Conservation (phyloP, 2,888 invertebrate species). For the Eurytoma adleriae region DNA sequence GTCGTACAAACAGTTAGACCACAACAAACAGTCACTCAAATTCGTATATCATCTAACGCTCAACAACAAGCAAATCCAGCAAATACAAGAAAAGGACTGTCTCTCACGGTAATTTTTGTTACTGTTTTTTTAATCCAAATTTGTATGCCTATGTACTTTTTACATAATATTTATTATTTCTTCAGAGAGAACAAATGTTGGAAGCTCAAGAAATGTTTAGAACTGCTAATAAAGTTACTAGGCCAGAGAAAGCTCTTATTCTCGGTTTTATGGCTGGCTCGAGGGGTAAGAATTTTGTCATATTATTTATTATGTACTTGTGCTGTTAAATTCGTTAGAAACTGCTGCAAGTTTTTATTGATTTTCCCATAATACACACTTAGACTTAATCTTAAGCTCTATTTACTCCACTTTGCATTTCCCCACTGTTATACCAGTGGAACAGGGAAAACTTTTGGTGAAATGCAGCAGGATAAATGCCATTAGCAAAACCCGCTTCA, state of each 20-base stretch:
- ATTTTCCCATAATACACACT: too few species aligned
- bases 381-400: too few species aligned
- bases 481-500: too few species aligned
- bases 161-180: constrained; percentile 60
- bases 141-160: neutral
- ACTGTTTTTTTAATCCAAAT: constrained; percentile 14
- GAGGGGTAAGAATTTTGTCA: constrained; percentile 80
- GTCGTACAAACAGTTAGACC: constrained; percentile 73
- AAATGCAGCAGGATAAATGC: too few species aligned
- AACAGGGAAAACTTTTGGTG: too few species aligned
- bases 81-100: constrained; percentile 81
- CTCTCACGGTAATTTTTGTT: constrained; percentile 81
- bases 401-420: too few species aligned
- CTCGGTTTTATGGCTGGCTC: constrained; percentile 99
- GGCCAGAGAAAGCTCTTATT: constrained; percentile 98
- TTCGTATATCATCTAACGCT: constrained; percentile 76
- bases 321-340: neutral
- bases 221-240: constrained; percentile 95
- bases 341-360: too few species aligned
- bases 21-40: constrained; percentile 78
- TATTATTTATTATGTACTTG: neutral
- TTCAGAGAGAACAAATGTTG: constrained; percentile 95
- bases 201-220: constrained; percentile 99
- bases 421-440: too few species aligned
- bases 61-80: constrained; percentile 76